Evolutionary conservation across 1,140 invertebrate species (phyloP).

Genomic region (Eriosoma lanigerum): DNA sequence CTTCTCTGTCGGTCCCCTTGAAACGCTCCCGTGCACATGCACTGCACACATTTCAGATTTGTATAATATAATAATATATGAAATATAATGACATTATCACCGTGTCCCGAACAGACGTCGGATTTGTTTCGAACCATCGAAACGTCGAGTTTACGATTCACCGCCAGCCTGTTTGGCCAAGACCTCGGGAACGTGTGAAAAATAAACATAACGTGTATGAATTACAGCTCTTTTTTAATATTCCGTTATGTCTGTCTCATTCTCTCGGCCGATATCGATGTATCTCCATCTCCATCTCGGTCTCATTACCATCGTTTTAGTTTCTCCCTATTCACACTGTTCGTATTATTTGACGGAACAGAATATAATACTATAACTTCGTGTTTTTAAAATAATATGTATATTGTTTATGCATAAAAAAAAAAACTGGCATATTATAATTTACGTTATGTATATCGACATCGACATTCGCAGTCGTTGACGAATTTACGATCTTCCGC

Average conservation of each 20-base stretch:
- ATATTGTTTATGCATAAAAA: not conserved
- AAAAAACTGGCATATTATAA: not conserved
- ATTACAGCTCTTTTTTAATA: constrained; percentile 14
- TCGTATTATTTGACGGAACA: too few species aligned
- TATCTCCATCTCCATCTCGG: not conserved
- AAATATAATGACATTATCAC: constrained; percentile 52
- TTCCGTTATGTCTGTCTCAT: not conserved
- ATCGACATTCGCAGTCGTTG: not conserved
- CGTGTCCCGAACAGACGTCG: constrained; percentile 49
- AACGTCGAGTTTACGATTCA: constrained; percentile 49
- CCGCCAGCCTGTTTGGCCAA: constrained; percentile 2
- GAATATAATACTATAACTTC: not conserved
- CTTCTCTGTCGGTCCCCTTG: constrained; percentile 43
- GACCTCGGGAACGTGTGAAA: constrained; percentile 45
- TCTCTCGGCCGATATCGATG: too few species aligned
- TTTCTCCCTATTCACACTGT: too few species aligned
- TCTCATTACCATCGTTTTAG: too few species aligned
- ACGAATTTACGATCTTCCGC: constrained; percentile 28
- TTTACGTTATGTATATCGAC: not conserved
- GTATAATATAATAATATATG: constrained; percentile 5
- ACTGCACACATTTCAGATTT: not conserved
- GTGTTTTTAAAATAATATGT: not conserved
- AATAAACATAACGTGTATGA: constrained; percentile 33
- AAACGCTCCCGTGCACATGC: constrained; percentile 42
- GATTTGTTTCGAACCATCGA: constrained; percentile 51